These are phyloP conservation scores for Drosophila ambigua DNA, from an alignment of 1,140 invertebrate genomes.

Conservation along the genomic window DNA sequence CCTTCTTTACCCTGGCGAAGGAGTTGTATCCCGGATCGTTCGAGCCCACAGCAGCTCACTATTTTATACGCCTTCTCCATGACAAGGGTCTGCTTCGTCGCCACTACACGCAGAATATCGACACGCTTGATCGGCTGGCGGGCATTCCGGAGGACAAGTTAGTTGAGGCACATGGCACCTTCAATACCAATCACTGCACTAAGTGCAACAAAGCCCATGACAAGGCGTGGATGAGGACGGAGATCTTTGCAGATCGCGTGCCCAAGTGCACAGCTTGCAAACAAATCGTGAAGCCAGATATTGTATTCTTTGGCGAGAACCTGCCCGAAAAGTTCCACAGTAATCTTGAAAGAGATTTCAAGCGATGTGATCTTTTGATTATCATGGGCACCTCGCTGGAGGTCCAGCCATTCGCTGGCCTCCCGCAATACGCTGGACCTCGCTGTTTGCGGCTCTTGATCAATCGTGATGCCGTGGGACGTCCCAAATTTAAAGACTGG, in stretches of 20 bases:
- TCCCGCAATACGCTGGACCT: constrained; percentile 89
- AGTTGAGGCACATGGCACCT: constrained; percentile 97
- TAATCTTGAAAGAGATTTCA: constrained; percentile 90
- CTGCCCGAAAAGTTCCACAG: constrained; percentile 91
- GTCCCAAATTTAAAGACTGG: constrained; percentile 60
- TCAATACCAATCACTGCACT: constrained; percentile 94
- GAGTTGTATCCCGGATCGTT: constrained; percentile 93
- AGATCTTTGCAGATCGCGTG: constrained; percentile 89
- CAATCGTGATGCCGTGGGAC: constrained; percentile 91
- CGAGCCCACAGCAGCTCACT: constrained; percentile 92
- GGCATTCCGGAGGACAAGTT: constrained; percentile 94
- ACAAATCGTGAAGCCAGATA: constrained; percentile 95
- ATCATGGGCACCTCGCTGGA: constrained; percentile 97
- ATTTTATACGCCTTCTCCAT: constrained; percentile 91
- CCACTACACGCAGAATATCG: constrained; percentile 97
- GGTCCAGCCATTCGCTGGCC: constrained; percentile 95
- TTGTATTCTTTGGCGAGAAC: constrained; percentile 97
- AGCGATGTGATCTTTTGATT: constrained; percentile 95
- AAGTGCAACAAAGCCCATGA: constrained; percentile 90
- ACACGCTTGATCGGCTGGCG: constrained; percentile 94
- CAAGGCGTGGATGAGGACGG: constrained; percentile 90
- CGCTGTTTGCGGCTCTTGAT: constrained; percentile 92
- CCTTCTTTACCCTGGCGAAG: constrained; percentile 94
- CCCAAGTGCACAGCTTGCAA: constrained; percentile 90
- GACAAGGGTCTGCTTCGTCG: constrained; percentile 92